Base-by-base conservation (phyloP, 2,888 invertebrate species). In the Rhingia campestris region DNA sequence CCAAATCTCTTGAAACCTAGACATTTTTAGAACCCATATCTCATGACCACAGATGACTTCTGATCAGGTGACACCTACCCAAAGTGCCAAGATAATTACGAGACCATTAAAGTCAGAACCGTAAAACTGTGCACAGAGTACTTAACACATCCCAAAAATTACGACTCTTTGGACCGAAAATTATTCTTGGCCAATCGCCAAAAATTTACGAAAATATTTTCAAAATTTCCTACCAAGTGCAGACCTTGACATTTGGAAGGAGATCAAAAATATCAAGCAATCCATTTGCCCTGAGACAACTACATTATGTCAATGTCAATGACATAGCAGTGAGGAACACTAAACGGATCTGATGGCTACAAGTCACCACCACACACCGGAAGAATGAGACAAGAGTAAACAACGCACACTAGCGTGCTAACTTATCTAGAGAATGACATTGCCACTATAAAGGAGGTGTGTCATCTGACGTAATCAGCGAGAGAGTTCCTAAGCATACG, bases 211-310 rank as follows among this genome's bases (percentile, higher is more conserved):
- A 12, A 45, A 2, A 33, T 47, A 39, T 9, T 67, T 67, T 54
- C 33, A 41, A 47, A 14, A 41, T 51, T 37, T 51, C 22, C 51
- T 37, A 9, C 33, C 47, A 7, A 10, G 5, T 10, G 22, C 14
- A 32, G 6, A n/a, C 54, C 63, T 53, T 73, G 54, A 67, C 39
- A 67, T 69, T 74, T 74, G 47, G 47, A 43, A n/a, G 0, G n/a
- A 51, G 51, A 67, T 47, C 74, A 41, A 56, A 22, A 41, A 37
- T 43, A 7, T 49, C 45, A 45, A 4, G 6, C n/a, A 22, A 22
- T 22, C 22, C 22, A 22, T 22, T 30, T 56, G 37, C 22, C 59
- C 32, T 51, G 49, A 1, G 22, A 22, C 22, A 22, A 22, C 22
- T 22, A 22, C 22, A 22, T 22, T 22, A 22, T 22, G 22, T 22